These are phyloP conservation scores for Rhinoderma darwinii DNA, from an alignment of 2,113 vertebrate genomes.

Conservation along the genomic window DNA sequence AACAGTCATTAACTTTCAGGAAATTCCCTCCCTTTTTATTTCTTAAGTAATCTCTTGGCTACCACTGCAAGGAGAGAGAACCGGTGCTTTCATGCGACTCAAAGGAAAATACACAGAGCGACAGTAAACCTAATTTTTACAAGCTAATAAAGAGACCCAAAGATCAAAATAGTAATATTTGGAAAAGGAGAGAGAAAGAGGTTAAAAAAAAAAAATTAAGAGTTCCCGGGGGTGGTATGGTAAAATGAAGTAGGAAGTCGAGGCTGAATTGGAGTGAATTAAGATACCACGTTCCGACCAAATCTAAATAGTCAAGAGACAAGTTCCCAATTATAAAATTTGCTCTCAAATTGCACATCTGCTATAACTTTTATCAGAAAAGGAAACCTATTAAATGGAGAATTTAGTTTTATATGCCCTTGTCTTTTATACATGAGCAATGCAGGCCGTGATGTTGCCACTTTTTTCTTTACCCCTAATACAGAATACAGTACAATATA, in stretches of 20 bases:
- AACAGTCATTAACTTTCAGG: constrained; percentile 47
- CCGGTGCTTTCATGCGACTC: constrained; percentile 39
- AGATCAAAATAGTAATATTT: constrained; percentile 39
- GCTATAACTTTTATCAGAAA: constrained; percentile 48
- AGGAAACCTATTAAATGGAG: constrained; percentile 43
- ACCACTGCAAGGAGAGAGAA: constrained; percentile 24
- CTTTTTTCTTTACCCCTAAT: neutral
- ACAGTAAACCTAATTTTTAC: constrained; percentile 45
- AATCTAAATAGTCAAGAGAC: constrained; percentile 41
- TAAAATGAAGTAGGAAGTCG: neutral
- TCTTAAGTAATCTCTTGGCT: constrained; percentile 57
- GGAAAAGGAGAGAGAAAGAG: neutral
- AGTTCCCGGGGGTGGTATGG: neutral
- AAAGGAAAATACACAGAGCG: constrained; percentile 46
- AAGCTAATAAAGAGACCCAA: constrained; percentile 35
- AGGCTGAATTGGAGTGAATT: constrained; percentile 66
- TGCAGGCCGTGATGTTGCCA: constrained; percentile 28
- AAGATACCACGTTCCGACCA: constrained; percentile 61
- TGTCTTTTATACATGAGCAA: constrained; percentile 3
- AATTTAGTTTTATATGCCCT: constrained; percentile 42
- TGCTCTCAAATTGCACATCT: constrained; percentile 50
- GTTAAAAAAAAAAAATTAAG: neutral
- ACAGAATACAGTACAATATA: neutral
- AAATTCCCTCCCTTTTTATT: constrained; percentile 50
- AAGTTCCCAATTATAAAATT: constrained; percentile 47